Base-by-base conservation (phyloP, 2,113 vertebrate genomes). In the Marmota monax region DNA sequence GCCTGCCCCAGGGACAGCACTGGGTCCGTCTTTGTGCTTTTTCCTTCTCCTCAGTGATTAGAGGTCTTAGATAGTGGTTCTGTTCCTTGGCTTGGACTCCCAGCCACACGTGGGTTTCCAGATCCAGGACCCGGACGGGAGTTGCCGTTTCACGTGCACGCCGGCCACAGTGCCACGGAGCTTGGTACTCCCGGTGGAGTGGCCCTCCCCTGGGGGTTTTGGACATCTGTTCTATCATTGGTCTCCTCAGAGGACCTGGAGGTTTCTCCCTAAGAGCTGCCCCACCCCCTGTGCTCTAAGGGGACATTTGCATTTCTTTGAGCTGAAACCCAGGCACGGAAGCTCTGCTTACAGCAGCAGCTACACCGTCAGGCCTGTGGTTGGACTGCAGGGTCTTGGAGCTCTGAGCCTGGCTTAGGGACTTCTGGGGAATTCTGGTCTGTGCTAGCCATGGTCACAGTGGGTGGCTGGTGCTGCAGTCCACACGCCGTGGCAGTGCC, bases 281-380 rank as follows among this genome's bases (percentile, higher is more conserved):
- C 18, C 48, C 61, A 37, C 8, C 0, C 32, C 72, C 13, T 14
- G 1, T 63, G 29, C 39, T 58, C 32, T 9, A 4, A 53, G 45
- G 25, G n/a, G 0, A 0, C 1, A 45, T 63, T 70, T 63, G 56
- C 72, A 56, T 80, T 9, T 72, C 58, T 42, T 4, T 12, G 8
- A 32, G 45, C 10, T 2, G 58, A 45, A 45, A 32, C 2, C 0
- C 3, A 6, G 0, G 27, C 48, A 4, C 16, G 11, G 11, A 7
- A 9, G 9, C 14, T 18, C 2, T 69, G 23, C 34, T 22, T 42
- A 7, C 2, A 0, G 20, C 48, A 4, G 7, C 13, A 7, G 1
- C 42, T 1, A 9, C 42, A 11, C 1, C 2, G 20, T 34, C n/a
- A 53, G 18, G 11, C 17, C 13, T 9, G 12, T 4, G 18, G 37